Percentiles rank a stretch among this genome's conserved stretches.
Conservation (phyloP, 1,140 invertebrate species). For the Metaphire vulgaris region DNA sequence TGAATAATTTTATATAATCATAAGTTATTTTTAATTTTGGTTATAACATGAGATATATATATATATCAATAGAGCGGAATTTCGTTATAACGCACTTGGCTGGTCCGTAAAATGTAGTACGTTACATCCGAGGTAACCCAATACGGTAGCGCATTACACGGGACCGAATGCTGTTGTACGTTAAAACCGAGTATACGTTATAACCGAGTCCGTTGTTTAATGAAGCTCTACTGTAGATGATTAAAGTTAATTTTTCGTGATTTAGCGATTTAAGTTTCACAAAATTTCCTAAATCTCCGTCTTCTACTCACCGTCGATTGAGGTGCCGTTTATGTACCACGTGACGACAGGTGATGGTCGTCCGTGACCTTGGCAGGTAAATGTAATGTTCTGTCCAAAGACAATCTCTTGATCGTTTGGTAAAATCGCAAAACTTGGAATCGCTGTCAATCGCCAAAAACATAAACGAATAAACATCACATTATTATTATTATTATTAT, state of each 20-base stretch:
- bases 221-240: not conserved
- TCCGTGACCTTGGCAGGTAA: not conserved
- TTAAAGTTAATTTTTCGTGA: not conserved
- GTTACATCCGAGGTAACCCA: no score
- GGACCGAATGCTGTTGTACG: not conserved
- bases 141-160: not conserved
- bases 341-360: not conserved
- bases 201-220: not conserved
- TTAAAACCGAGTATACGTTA: not conserved
- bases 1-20: no score
- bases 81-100: no score
- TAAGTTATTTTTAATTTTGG: no score
- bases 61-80: no score
- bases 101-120: no score
- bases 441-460: no score
- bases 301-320: not conserved
- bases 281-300: no score
- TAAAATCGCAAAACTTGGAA: not conserved
- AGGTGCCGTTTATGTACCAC: not conserved
- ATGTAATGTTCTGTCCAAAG: not conserved
- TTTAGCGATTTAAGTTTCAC: no score
- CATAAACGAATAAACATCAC: no score
- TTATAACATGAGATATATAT: no score
- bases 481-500: no score
- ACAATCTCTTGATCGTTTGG: not conserved